These are phyloP conservation scores for Pediacus dermestoides DNA, from an alignment of 2,888 invertebrate genomes.

Conservation along the genomic window DNA sequence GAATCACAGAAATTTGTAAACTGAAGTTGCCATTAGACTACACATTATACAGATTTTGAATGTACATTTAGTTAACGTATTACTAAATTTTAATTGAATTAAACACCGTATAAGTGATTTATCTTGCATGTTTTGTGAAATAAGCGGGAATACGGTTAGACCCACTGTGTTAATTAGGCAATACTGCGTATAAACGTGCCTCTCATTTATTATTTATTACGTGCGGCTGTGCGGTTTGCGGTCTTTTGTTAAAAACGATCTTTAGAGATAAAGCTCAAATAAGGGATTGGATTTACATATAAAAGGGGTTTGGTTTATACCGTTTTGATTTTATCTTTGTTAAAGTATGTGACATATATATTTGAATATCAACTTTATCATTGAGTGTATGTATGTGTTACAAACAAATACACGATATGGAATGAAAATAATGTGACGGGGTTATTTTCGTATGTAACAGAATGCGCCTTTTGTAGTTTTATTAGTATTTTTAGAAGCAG, in stretches of 20 bases:
- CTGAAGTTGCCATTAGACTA: too few relatives aligned
- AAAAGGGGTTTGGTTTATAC: conserved; percentile 25
- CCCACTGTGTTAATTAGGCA: conserved; percentile 7
- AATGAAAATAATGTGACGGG: too few relatives aligned
- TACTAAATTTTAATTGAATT: conserved; percentile 5
- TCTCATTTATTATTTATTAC: conserved; percentile 24
- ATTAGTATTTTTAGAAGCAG: too few relatives aligned
- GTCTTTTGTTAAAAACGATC: conserved; percentile 25
- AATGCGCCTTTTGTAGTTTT: too few relatives aligned
- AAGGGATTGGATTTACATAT: conserved; percentile 28
- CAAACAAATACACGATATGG: conserved; percentile 3
- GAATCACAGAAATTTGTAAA: too few relatives aligned
- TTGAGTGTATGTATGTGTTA: conserved; percentile 16
- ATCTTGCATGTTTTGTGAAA: conserved; percentile 3
- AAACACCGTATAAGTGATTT: conserved; percentile 4
- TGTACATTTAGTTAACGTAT: too few relatives aligned
- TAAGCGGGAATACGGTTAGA: background rate
- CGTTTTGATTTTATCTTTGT: conserved; percentile 25
- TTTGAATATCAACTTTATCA: conserved; percentile 21
- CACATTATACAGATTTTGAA: too few relatives aligned
- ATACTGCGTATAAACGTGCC: conserved; percentile 4
- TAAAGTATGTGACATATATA: conserved; percentile 25
- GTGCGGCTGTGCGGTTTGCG: conserved; percentile 19
- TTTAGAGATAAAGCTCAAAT: conserved; percentile 24
- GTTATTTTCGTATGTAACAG: too few relatives aligned